phyloP scores from a whole-genome alignment of 2,113 vertebrate genomes.

The Melospiza georgiana region DNA sequence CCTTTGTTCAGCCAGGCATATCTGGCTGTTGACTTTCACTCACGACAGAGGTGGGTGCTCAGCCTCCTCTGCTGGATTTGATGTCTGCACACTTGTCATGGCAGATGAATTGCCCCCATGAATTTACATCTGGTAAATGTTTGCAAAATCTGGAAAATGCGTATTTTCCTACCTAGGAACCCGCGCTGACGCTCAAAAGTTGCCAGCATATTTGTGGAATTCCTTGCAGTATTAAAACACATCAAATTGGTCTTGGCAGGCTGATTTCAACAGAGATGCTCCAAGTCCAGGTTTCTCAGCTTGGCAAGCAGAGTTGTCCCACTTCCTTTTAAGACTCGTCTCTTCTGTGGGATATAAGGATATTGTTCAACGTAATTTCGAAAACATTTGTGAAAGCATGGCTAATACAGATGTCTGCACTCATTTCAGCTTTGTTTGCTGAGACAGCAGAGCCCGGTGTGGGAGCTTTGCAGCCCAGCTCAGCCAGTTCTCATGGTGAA shows the following conservation, averaged over 20 bases:
- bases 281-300: constrained; percentile 21
- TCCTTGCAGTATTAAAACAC: constrained; percentile 68
- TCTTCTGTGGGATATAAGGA: not conserved
- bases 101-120: constrained; percentile 80
- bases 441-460: not conserved
- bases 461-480: not conserved
- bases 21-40: constrained; percentile 56
- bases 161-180: constrained; percentile 68
- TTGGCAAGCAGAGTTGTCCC: not conserved
- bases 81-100: constrained; percentile 82
- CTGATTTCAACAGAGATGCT: not conserved
- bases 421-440: not conserved
- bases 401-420: not conserved
- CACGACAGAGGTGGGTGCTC: constrained; percentile 54
- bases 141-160: constrained; percentile 80
- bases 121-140: constrained; percentile 88
- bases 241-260: constrained; percentile 41
- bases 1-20: constrained; percentile 43
- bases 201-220: constrained; percentile 69
- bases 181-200: constrained; percentile 47
- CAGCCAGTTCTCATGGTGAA: not conserved
- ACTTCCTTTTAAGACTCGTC: not conserved
- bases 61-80: constrained; percentile 71
- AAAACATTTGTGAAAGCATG: not conserved
- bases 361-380: not conserved